phyloP scores from a whole-genome alignment of 2,797 vertebrate genomes.

The Sphaeramia orbicularis region DNA sequence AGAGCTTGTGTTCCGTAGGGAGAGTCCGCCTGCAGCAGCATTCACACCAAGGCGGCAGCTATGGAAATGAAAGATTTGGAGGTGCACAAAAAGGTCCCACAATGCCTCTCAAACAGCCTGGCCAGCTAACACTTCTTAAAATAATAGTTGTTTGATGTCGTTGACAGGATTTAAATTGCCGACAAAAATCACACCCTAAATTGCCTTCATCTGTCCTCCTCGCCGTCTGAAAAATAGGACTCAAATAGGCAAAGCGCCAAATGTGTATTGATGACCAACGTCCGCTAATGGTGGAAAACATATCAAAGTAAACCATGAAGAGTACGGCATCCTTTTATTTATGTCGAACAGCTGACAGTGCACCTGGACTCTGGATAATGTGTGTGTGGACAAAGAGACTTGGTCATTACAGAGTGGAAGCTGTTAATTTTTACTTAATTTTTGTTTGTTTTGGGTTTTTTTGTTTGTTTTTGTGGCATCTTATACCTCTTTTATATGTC shows the following conservation, averaged over 20 bases:
- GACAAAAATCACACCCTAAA: conserved; percentile 48
- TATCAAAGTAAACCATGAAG: conserved; percentile 10
- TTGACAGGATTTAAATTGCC: conserved; percentile 74
- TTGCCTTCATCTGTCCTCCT: conserved; percentile 35
- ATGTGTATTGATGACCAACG: conserved; percentile 35
- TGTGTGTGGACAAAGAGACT: too few relatives aligned
- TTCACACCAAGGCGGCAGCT: conserved; percentile 67
- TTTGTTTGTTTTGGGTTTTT: too few relatives aligned
- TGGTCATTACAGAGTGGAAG: too few relatives aligned
- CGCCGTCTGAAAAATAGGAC: conserved; percentile 40
- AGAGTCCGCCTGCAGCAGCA: conserved; percentile 77
- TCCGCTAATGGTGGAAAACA: neutral
- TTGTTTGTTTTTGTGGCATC: too few relatives aligned
- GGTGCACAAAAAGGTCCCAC: conserved; percentile 70
- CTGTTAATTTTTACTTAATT: too few relatives aligned
- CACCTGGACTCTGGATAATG: too few relatives aligned
- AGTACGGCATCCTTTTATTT: conserved; percentile 13
- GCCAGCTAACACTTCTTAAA: conserved; percentile 58
- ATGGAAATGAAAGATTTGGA: conserved; percentile 83
- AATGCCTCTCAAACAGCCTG: conserved; percentile 51
- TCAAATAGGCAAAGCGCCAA: conserved; percentile 39
- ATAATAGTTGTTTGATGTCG: conserved; percentile 65
- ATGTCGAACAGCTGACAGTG: too few relatives aligned
- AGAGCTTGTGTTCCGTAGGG: conserved; percentile 78
- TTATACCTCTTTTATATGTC: too few relatives aligned